Evolutionary conservation across 2,888 invertebrate species (phyloP).

Genomic region (Pachymerium ferrugineum): DNA sequence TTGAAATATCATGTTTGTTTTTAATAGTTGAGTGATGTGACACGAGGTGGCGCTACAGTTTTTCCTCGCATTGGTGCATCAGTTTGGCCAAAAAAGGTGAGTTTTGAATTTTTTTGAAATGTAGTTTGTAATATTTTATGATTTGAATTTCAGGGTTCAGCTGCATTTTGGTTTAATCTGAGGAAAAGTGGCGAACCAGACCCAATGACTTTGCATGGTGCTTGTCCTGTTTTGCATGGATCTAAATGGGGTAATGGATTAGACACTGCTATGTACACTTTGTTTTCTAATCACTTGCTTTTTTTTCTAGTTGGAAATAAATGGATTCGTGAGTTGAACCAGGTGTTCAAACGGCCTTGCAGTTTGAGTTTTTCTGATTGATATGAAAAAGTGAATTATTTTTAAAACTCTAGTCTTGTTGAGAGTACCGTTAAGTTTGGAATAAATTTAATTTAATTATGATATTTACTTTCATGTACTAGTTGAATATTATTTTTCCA

Average conservation of each 20-base stretch:
- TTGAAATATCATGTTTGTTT: not conserved
- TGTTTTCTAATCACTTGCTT: no score
- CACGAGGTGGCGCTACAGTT: slow-evolving; percentile 43
- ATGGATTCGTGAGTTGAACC: slow-evolving; percentile 53
- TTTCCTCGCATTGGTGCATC: slow-evolving; percentile 43
- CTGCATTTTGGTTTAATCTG: slow-evolving; percentile 51
- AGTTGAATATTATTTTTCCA: no score
- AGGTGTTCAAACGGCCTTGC: slow-evolving; percentile 45
- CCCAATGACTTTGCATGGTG: slow-evolving; percentile 50
- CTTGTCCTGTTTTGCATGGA: slow-evolving; percentile 51
- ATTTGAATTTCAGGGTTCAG: slow-evolving; percentile 43
- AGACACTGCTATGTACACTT: no score
- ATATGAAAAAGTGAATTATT: no score
- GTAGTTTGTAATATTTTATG: not conserved
- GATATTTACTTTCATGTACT: no score
- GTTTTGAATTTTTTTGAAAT: not conserved
- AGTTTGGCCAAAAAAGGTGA: slow-evolving; percentile 40
- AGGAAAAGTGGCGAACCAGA: slow-evolving; percentile 47
- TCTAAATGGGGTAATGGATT: slow-evolving; percentile 48
- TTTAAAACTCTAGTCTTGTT: no score
- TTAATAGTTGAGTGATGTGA: slow-evolving; percentile 40
- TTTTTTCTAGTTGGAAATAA: slow-evolving; percentile 48
- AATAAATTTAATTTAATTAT: no score
- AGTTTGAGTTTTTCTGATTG: slow-evolving; percentile 39
- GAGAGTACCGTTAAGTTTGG: no score